phyloP scores from a whole-genome alignment of 2,797 vertebrate species.

The Falco concolor region DNA sequence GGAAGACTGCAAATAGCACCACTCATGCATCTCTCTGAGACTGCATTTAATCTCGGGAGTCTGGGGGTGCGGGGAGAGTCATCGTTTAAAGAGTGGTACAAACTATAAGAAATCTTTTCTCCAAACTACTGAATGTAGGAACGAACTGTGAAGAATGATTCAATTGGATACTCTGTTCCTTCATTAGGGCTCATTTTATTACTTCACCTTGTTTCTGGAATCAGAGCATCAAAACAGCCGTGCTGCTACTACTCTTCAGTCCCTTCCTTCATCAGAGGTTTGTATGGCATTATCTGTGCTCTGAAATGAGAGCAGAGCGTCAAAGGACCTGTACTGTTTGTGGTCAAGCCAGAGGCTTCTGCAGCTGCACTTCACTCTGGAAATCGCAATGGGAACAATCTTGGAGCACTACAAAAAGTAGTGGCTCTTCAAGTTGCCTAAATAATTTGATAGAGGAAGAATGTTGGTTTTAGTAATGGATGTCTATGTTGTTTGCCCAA shows the following conservation, averaged over 20 bases:
- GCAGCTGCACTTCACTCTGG: neutral
- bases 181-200: neutral
- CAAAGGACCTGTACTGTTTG: neutral
- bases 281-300: neutral
- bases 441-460: neutral
- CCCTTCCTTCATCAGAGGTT: neutral
- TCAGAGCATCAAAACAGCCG: neutral
- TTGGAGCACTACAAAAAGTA: neutral
- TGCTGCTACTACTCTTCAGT: slow-evolving; percentile 20
- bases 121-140: slow-evolving; percentile 81
- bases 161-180: slow-evolving; percentile 53
- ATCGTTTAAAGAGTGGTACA: slow-evolving; percentile 19
- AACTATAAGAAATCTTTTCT: slow-evolving; percentile 47
- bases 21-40: neutral
- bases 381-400: neutral
- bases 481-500: neutral
- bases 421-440: neutral
- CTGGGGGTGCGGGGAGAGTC: neutral
- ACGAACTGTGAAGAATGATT: slow-evolving; percentile 80
- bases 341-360: neutral
- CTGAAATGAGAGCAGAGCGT: neutral
- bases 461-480: neutral
- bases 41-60: neutral
- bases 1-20: slow-evolving; percentile 23
- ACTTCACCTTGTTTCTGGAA: neutral